Conservation (phyloP, 2,888 invertebrate genomes). For the Thyatira batis region DNA sequence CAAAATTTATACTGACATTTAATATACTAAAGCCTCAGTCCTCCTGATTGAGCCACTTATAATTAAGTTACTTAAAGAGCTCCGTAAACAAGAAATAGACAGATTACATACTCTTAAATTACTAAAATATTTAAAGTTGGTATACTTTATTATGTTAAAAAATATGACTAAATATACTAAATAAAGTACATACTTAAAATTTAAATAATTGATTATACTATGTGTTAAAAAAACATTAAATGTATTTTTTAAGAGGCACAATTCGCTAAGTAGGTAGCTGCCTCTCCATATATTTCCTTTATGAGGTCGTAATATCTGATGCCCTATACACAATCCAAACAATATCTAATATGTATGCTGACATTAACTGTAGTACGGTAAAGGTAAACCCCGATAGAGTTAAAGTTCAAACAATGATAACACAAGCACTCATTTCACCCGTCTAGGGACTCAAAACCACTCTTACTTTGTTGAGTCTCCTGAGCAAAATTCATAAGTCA, state of each 20-base stretch:
- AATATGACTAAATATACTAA: too few species aligned
- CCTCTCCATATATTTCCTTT: background rate
- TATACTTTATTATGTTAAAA: too few species aligned
- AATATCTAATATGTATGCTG: background rate
- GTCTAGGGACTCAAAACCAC: constrained; percentile 17
- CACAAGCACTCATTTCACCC: constrained; percentile 16
- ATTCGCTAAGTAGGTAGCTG: too few species aligned
- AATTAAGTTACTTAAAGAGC: background rate
- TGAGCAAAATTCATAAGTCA: constrained; percentile 36
- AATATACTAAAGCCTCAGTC: background rate
- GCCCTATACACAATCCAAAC: background rate
- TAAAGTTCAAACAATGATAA: constrained; percentile 4
- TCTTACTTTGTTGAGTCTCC: constrained; percentile 27
- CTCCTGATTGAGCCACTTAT: background rate
- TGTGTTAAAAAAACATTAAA: too few species aligned
- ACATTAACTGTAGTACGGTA: background rate
- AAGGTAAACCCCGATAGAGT: background rate
- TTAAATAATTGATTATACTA: too few species aligned
- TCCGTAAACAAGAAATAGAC: background rate
- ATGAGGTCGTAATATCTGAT: background rate
- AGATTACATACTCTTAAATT: too few species aligned
- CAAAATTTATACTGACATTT: background rate
- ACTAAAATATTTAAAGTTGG: too few species aligned
- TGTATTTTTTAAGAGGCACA: too few species aligned
- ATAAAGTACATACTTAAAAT: too few species aligned